Conservation (phyloP, 2,888 invertebrate species). For the Sphinx pinastri region DNA sequence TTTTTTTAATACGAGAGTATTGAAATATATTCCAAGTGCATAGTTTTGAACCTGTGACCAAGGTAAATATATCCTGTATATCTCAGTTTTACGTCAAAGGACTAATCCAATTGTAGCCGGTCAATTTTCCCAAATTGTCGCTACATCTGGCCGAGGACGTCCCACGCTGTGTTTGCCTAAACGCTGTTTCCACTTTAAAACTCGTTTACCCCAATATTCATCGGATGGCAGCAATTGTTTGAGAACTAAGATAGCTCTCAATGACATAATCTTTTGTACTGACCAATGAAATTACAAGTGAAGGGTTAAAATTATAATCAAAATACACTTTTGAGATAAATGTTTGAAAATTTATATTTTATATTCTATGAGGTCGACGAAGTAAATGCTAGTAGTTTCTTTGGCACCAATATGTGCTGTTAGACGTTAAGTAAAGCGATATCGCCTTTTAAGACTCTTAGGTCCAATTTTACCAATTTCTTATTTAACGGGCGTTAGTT, state of each 20-base stretch:
- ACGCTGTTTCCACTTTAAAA: conserved; percentile 20
- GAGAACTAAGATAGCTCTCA: conserved; percentile 1
- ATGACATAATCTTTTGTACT: background rate
- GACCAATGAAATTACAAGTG: no score
- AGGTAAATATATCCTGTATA: background rate
- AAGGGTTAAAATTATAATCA: no score
- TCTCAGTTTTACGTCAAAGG: background rate
- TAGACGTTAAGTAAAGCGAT: no score
- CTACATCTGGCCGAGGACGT: conserved; percentile 19
- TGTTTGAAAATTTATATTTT: no score
- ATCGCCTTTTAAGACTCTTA: no score
- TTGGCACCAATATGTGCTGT: no score
- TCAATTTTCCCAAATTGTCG: conserved; percentile 14
- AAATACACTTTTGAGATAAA: no score
- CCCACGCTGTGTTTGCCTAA: conserved; percentile 17
- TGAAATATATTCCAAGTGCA: no score
- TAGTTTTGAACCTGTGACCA: background rate
- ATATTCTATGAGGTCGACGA: no score
- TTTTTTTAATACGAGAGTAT: background rate
- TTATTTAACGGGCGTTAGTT: no score
- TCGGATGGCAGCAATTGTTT: conserved; percentile 17
- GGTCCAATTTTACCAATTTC: no score
- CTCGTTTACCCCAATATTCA: conserved; percentile 20
- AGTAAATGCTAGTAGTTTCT: no score
- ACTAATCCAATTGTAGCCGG: conserved; percentile 7